These are phyloP conservation scores for Isaurus tuberculatus DNA, from an alignment of 92 coral and sea anemone genomes.

Conservation along the genomic window DNA sequence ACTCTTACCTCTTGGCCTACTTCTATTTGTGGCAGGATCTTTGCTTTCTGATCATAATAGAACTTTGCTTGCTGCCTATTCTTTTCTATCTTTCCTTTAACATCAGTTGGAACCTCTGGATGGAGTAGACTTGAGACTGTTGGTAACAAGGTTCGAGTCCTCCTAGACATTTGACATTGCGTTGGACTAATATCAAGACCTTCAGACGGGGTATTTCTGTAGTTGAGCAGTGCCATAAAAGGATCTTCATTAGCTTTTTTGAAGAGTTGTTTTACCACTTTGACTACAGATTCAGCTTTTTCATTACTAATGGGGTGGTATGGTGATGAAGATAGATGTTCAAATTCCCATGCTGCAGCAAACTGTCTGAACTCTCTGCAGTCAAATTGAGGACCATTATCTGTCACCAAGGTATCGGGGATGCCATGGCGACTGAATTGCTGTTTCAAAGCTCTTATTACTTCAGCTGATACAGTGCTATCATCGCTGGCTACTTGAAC, in stretches of 20 bases:
- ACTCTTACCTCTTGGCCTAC: conserved; percentile 11
- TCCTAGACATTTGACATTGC: conserved; percentile 11
- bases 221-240: conserved; percentile 15
- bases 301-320: conserved; percentile 39
- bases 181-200: conserved; percentile 7
- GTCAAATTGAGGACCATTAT: conserved; percentile 55
- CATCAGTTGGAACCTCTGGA: not conserved
- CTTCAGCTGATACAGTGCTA: no score
- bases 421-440: no score
- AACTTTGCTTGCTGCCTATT: not conserved
- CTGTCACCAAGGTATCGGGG: conserved; percentile 30
- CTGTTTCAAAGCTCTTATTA: no score
- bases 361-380: conserved; percentile 53
- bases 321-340: conserved; percentile 48
- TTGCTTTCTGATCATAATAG: no score
- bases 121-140: no score
- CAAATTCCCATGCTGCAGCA: conserved; percentile 54
- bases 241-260: not conserved
- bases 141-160: conserved; percentile 5
- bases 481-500: no score
- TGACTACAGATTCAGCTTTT: not conserved
- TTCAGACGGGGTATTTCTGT: conserved; percentile 1
- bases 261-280: no score
- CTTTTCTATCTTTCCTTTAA: not conserved
- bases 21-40: conserved; percentile 3